phyloP scores from a whole-genome alignment of 2,888 invertebrate genomes.

The Autographa gamma region DNA sequence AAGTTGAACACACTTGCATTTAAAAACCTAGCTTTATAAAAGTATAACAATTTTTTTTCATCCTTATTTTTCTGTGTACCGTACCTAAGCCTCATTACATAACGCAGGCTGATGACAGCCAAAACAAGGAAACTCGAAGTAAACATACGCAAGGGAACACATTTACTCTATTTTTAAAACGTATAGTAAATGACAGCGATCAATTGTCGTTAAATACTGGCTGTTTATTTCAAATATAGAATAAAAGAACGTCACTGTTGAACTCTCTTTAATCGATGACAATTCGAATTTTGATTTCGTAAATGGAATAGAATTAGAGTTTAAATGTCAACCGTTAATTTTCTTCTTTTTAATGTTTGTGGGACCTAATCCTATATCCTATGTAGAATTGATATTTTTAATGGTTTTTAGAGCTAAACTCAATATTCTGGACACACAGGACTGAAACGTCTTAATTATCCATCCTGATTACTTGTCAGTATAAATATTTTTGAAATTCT shows the following conservation, averaged over 20 bases:
- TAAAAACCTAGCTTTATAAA: no score
- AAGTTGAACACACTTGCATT: no score
- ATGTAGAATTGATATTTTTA: not conserved
- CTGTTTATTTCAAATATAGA: not conserved
- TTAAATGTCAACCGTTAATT: not conserved
- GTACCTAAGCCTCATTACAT: constrained; percentile 66
- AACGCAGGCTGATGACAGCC: constrained; percentile 67
- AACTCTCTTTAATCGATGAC: not conserved
- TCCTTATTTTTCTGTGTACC: constrained; percentile 52
- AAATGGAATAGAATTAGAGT: not conserved
- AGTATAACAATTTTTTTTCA: not conserved
- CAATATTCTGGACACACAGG: no score
- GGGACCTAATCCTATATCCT: not conserved
- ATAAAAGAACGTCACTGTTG: not conserved
- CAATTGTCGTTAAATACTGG: not conserved
- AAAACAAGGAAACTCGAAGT: constrained; percentile 77
- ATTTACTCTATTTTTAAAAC: not conserved
- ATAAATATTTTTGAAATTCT: no score
- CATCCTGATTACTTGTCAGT: no score
- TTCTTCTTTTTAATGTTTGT: not conserved
- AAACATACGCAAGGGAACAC: constrained; percentile 64
- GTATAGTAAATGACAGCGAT: not conserved
- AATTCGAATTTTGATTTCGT: not conserved
- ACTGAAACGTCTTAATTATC: no score
- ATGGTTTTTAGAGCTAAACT: no score